These are phyloP conservation scores for Caenorhabditis afra DNA, from an alignment of 2,888 invertebrate species.

Conservation along the genomic window DNA sequence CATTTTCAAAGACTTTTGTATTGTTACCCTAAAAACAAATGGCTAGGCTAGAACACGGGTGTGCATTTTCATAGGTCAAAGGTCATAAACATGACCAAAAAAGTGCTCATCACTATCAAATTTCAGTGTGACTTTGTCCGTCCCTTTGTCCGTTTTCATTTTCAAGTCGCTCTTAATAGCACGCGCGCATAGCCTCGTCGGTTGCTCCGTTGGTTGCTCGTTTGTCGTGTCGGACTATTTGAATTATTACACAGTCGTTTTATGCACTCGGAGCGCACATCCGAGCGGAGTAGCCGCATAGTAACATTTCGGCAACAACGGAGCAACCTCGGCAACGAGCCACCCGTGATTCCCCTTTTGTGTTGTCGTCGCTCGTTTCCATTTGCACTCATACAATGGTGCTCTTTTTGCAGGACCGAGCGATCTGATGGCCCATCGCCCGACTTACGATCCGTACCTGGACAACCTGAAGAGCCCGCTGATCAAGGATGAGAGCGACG, in stretches of 20 bases:
- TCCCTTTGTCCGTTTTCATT: slow-evolving; percentile 8
- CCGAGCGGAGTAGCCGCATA: slow-evolving; percentile 16
- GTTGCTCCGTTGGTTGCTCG: background rate
- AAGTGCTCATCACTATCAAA: slow-evolving; percentile 8
- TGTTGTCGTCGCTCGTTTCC: background rate
- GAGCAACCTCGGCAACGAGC: slow-evolving; percentile 27
- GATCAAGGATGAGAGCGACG: slow-evolving; percentile 94
- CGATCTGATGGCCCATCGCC: slow-evolving; percentile 77
- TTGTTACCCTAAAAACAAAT: too few species aligned
- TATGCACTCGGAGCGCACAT: slow-evolving; percentile 38
- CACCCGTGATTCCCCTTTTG: slow-evolving; percentile 12
- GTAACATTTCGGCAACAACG: slow-evolving; percentile 42
- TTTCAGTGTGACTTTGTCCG: slow-evolving; percentile 35
- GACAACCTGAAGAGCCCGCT: slow-evolving; percentile 86
- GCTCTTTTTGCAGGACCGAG: slow-evolving; percentile 48
- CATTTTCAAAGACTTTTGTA: background rate
- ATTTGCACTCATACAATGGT: background rate
- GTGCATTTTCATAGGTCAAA: background rate
- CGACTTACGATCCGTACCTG: slow-evolving; percentile 80
- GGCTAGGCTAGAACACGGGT: too few species aligned
- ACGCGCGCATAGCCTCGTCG: background rate
- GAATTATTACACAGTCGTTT: slow-evolving; percentile 47
- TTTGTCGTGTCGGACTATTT: slow-evolving; percentile 8
- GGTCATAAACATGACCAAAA: background rate
- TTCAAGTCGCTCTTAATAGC: slow-evolving; percentile 11